These are phyloP conservation scores for Palloptera scutellata DNA, from an alignment of 2,888 invertebrate species.

Conservation along the genomic window DNA sequence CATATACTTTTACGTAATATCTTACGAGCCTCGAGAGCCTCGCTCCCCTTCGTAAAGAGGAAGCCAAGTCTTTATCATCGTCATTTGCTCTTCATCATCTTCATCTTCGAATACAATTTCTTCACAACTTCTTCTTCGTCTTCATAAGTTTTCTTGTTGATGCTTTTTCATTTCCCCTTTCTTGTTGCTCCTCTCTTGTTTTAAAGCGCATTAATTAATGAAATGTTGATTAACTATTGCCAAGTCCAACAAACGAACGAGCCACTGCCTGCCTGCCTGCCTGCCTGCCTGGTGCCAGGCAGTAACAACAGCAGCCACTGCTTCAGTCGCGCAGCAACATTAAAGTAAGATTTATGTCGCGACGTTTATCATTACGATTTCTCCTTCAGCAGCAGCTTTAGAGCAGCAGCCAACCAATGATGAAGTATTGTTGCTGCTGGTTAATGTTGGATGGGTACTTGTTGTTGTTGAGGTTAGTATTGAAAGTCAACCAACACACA, in stretches of 20 bases:
- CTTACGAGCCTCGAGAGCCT: background rate
- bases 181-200: constrained; percentile 24
- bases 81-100: constrained; percentile 25
- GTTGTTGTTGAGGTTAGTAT: too few species aligned
- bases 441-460: too few species aligned
- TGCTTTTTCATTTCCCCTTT: constrained; percentile 28
- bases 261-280: constrained; percentile 32
- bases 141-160: background rate
- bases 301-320: background rate
- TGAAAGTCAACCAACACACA: background rate
- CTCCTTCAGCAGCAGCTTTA: constrained; percentile 5
- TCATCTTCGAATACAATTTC: constrained; percentile 20
- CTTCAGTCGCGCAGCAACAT: background rate
- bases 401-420: background rate
- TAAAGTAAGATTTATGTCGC: constrained; percentile 51
- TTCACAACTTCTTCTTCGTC: background rate
- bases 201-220: constrained; percentile 58
- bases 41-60: background rate
- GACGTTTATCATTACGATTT: constrained; percentile 50
- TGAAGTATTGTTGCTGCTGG: too few species aligned
- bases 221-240: constrained; percentile 61
- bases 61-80: constrained; percentile 22
- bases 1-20: background rate
- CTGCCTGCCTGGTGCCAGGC: constrained; percentile 31
- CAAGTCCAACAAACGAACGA: constrained; percentile 29